Evolutionary conservation across 2,113 vertebrate species (phyloP), one percentile per base, ranked within the genome.

Genomic region (Gambusia holbrooki): DNA sequence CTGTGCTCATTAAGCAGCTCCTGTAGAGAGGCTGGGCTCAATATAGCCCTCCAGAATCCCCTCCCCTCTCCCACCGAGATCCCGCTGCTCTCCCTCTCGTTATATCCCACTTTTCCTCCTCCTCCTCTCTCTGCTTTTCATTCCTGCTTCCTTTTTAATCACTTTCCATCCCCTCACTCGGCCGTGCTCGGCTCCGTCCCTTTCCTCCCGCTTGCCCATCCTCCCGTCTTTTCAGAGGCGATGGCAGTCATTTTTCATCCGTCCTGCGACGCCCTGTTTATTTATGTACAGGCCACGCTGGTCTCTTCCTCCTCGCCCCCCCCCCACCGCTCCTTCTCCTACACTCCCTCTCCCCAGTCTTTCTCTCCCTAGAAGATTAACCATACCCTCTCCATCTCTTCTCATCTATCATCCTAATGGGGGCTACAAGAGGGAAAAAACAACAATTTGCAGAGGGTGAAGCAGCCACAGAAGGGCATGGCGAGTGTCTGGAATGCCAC

Each of bases 341-440:
- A n/a, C n/a, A 28, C 35, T 28, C 48, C 48, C 73, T 42, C 70
- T 76, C 30, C 4, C 76, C 66, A 70, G 33, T 87, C 71, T 79
- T 77, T 73, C 77, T 79, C 76, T 67, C 73, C 66, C 72, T 85
- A 88, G 90, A 87, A 92, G 86, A 91, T 91, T 81, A 92, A 89
- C 87, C 86, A 77, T 90, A 87, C 81, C 80, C 80, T 89, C 87
- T 79, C 86, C 88, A 90, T 86, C 85, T 86, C 85, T 19, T 84
- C 88, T 90, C 90, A 93, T 93, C 85, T 86, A 87, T 93, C 91
- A 91, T 91, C 91, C 84, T 93, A 92, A 93, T 91, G 85, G 84
- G 78, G 73, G 80, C 88, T 84, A 81, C 80, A 77, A 76, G 76
- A 69, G 73, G 73, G 74, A 66, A 81, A 81, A 82, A 88, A 79